A percentile compares a stretch with the other conserved stretches of the same genome.
Evolutionary conservation across 2,888 invertebrate genomes (phyloP).

Genomic region (Torymus tubicola): DNA sequence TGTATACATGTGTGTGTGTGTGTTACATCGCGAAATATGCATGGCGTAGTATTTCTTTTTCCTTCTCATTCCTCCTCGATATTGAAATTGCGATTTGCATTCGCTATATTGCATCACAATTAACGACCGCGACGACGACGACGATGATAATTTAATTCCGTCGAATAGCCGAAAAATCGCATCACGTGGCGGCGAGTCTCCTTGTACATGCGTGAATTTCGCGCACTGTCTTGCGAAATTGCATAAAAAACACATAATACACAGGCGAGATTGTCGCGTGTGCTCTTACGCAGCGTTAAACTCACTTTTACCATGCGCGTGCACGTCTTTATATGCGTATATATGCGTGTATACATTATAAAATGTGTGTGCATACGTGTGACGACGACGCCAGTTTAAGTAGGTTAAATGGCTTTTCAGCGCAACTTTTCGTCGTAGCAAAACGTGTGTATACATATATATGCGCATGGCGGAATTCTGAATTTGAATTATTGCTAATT

Average conservation of each 20-base stretch:
- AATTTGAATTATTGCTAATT: slow-evolving; percentile 29
- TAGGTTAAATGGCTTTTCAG: slow-evolving; percentile 31
- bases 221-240: slow-evolving; percentile 4
- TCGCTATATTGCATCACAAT: neutral
- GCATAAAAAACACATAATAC: slow-evolving; percentile 2
- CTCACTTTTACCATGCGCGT: slow-evolving; percentile 31
- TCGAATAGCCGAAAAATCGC: neutral
- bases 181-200: neutral
- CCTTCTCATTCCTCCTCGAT: neutral
- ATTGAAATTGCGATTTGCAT: neutral
- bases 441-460: too few relatives aligned
- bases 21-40: too few relatives aligned
- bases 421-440: slow-evolving; percentile 22
- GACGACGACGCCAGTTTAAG: neutral
- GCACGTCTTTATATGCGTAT: too few relatives aligned
- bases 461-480: neutral
- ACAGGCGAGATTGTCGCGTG: slow-evolving; percentile 1
- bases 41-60: too few relatives aligned
- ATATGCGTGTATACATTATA: slow-evolving; percentile 7
- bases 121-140: too few relatives aligned
- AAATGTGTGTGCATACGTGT: neutral
- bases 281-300: slow-evolving; percentile 41
- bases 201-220: slow-evolving; percentile 11
- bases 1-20: too few relatives aligned
- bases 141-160: too few relatives aligned